A percentile compares a stretch with the other conserved stretches of the same genome.
phyloP scores from a whole-genome alignment of 2,113 vertebrate species.

The Cettia cetti region DNA sequence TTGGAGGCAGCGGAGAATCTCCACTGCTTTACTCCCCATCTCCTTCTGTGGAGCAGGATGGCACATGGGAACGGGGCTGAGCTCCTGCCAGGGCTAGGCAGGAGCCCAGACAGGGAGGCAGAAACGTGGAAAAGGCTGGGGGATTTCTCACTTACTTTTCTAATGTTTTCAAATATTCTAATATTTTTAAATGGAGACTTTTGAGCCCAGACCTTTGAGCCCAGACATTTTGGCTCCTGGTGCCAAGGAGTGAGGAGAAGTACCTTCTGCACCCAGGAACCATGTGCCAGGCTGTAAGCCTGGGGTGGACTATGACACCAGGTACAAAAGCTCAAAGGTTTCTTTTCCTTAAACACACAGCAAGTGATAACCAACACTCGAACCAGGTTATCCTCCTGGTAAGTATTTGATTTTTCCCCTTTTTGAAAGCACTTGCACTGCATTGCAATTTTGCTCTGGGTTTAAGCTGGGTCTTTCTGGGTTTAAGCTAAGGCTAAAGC shows the following conservation, averaged over 20 bases:
- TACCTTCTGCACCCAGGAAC: neutral
- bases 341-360: neutral
- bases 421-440: neutral
- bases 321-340: accelerated
- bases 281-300: neutral
- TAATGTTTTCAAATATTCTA: neutral
- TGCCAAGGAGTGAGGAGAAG: neutral
- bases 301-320: accelerated
- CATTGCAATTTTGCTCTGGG: neutral
- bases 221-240: accelerated
- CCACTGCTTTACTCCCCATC: accelerated
- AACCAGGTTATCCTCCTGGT: neutral
- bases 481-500: neutral
- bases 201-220: neutral
- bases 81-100: neutral
- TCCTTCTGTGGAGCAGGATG: neutral
- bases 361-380: accelerated
- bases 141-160: neutral
- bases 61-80: neutral
- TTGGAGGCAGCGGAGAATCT: accelerated
- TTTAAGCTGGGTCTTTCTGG: neutral
- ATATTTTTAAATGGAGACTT: neutral
- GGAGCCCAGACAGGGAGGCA: neutral
- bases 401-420: neutral
- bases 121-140: neutral